Base-by-base conservation (phyloP, 2,113 vertebrate genomes). In the Rhipidura dahli region DNA sequence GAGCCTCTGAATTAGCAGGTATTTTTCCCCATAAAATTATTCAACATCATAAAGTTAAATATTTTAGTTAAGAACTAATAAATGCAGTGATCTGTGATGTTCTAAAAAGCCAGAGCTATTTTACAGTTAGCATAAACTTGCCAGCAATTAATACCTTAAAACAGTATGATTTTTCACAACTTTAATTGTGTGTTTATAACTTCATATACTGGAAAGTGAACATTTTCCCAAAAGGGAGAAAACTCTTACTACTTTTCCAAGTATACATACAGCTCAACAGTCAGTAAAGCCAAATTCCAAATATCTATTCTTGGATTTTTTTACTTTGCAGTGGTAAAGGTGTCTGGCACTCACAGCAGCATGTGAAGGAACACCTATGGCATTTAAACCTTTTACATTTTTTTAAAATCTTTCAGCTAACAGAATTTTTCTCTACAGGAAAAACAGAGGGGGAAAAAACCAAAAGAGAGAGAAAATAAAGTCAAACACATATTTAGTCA, bases 361-460 rank as follows among this genome's bases (percentile, higher is more conserved):
- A 66, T 15, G 40, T 79, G 57, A 73, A 71, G 44, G 51, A 94
- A 81, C 8, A 93, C 9, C 12, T 37, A 27, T 54, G n/a, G 44
- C 56, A 91, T 87, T 92, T 61, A 91, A 80, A n/a, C 11, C 30
- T 93, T 87, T 49, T 63, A 59, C 35, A 69, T 40, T 50, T 27
- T 75, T 68, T 3, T 1, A 90, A 84, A 80, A 33, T 17, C 63
- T 63, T 96, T 49, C 27, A 59, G 39, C 39, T 28, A 93, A 81
- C 12, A 47, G 40, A 65, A 33, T 39, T 77, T 77, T 81, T 72
- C 57, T 78, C 71, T 59, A 40, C 51, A 49, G 22, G 31, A 35
- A 39, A 30, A 70, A 13, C 2, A 2, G 21, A 2, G 5, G 12
- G 21, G 2, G 9, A 0, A 7, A 4, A 39, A 16, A n/a, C 3